Base-by-base conservation (phyloP, 1,140 invertebrate species). In the Trypoxylus dichotomus region DNA sequence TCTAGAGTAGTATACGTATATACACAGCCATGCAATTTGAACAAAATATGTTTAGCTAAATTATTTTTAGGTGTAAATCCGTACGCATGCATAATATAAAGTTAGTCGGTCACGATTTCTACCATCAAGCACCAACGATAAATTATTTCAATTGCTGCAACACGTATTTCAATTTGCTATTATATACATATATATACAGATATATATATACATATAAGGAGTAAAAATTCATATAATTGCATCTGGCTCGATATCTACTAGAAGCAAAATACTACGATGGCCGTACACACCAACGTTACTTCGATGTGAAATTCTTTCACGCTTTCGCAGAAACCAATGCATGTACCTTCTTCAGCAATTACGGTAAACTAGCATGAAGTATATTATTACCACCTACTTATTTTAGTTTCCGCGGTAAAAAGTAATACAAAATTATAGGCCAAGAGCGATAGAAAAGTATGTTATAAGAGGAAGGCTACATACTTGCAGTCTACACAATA, bases 361-460 rank as follows among this genome's bases (percentile, higher is more conserved):
- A 43, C 42, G 15, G 42, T 43, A 43, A 11, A 54, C 47, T 15
- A 54, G 47, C 15, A n/a, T 19, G 47, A n/a, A n/a, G 19, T 19
- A 54, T 54, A 54, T 54, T 54, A 54, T 54, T 54, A 54, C 47
- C 47, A 54, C 47, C 47, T 54, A 54, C 47, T 54, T 54, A 54
- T 54, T 54, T 54, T 54, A n/a, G 47, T n/a, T 54, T 54, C 15
- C n/a, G 19, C 15, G 19, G 6, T 54, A 54, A 54, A 54, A 37
- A 54, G 19, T 54, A 54, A n/a, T 19, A n/a, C 47, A 54, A 54
- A 15, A 54, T 54, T n/a, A 54, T 54, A 54, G 2, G 47, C 15
- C 47, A 19, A 19, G 42, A 43, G 13, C 10, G 47, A 19, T 37
- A 15, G 19, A 54, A n/a, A 54, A 19, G 1, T 54, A 5, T 54